phyloP scores from a whole-genome alignment of 2,888 invertebrate species.

The Pseudolycoriella hygida region DNA sequence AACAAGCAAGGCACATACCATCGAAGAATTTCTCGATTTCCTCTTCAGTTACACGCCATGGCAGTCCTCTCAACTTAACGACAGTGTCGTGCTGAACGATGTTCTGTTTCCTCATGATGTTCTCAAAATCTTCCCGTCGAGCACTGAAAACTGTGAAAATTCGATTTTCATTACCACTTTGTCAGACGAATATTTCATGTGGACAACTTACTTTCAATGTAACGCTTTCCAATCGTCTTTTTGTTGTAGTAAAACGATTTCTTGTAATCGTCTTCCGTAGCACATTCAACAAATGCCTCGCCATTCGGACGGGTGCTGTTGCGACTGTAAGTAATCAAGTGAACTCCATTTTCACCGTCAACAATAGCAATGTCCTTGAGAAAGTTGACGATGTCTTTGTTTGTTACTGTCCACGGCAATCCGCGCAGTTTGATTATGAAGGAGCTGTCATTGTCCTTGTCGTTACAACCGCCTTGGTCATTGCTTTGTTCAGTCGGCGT shows the following conservation, averaged over 20 bases:
- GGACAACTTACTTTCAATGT: slow-evolving; percentile 42
- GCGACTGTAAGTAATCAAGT: slow-evolving; percentile 52
- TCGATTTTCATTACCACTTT: too few species aligned
- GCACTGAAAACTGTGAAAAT: slow-evolving; percentile 22
- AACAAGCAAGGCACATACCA: slow-evolving; percentile 57
- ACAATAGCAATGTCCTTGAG: slow-evolving; percentile 30
- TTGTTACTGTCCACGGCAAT: slow-evolving; percentile 69
- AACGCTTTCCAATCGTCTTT: slow-evolving; percentile 69
- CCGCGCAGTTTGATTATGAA: slow-evolving; percentile 35
- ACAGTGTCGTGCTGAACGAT: slow-evolving; percentile 43
- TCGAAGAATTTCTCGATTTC: slow-evolving; percentile 89
- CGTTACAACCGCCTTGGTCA: too few species aligned
- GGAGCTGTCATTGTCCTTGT: neutral
- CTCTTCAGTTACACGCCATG: slow-evolving; percentile 88
- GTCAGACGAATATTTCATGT: too few species aligned
- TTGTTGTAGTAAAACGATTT: slow-evolving; percentile 57
- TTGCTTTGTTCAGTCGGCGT: too few species aligned
- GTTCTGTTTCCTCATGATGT: slow-evolving; percentile 22
- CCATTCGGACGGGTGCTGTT: slow-evolving; percentile 67
- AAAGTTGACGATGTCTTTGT: slow-evolving; percentile 61
- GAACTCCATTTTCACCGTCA: slow-evolving; percentile 39
- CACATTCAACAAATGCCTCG: slow-evolving; percentile 70
- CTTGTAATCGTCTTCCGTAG: slow-evolving; percentile 50
- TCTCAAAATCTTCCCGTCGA: slow-evolving; percentile 24
- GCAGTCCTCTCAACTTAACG: slow-evolving; percentile 80